Percentiles rank a stretch among this genome's conserved stretches.
phyloP scores from a whole-genome alignment of 2,113 vertebrate species.

The Apistogramma diplotaenia region DNA sequence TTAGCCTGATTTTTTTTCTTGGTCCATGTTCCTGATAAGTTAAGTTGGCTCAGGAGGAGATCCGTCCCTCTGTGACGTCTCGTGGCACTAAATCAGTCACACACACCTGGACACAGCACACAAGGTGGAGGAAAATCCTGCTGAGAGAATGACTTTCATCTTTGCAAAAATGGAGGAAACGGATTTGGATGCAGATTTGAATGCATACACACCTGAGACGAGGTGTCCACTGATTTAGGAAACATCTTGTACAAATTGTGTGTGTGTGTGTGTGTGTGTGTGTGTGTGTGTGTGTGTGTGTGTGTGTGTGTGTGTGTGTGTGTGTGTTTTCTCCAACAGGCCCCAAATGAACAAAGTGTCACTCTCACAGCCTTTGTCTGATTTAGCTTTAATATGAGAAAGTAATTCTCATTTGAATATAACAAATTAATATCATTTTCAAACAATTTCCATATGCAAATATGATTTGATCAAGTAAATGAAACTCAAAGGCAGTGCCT shows the following conservation, averaged over 20 bases:
- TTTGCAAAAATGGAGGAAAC: background rate
- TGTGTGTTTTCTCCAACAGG: background rate
- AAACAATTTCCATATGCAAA: conserved; percentile 82
- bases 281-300: background rate
- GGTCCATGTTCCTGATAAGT: conserved; percentile 65
- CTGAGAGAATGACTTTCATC: background rate
- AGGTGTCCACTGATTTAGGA: background rate
- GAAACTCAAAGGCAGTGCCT: conserved; percentile 67
- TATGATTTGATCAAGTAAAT: conserved; percentile 81
- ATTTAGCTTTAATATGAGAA: conserved; percentile 70
- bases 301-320: background rate
- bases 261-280: background rate
- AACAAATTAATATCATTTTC: conserved; percentile 79
- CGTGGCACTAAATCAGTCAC: conserved; percentile 20
- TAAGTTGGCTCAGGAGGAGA: conserved; percentile 73
- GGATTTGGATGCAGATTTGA: background rate
- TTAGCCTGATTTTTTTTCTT: conserved; percentile 76
- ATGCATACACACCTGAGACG: background rate
- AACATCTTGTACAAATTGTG: background rate
- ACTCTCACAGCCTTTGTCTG: conserved; percentile 46
- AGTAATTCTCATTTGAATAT: conserved; percentile 75
- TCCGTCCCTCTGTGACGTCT: conserved; percentile 39
- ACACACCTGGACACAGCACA: conserved; percentile 57
- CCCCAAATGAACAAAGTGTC: conserved; percentile 59
- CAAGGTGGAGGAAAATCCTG: background rate